These are phyloP conservation scores for Tiaroga cobitis DNA, from an alignment of 2,797 vertebrate genomes.

Conservation along the genomic window DNA sequence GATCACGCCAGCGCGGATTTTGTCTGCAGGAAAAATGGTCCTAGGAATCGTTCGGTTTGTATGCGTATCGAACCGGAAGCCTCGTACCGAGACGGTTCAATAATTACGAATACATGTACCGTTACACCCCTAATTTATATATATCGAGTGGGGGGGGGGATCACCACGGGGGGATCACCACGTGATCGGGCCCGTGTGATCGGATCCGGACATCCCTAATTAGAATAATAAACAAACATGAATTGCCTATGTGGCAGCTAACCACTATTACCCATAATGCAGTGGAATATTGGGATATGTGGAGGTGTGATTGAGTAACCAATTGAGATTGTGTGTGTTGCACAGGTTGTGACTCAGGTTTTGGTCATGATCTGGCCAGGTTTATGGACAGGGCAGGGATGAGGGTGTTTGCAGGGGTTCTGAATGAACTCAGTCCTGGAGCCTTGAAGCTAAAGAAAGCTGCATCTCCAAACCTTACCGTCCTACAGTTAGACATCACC, in stretches of 20 bases:
- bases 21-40: too few species aligned
- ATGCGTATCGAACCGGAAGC: too few species aligned
- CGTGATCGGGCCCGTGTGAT: too few species aligned
- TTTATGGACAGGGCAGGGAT: constrained; percentile 62
- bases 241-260: neutral
- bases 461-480: constrained; percentile 49
- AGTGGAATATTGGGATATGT: neutral
- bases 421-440: constrained; percentile 63
- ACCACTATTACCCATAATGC: neutral
- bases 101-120: too few species aligned
- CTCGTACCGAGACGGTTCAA: too few species aligned
- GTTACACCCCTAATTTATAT: too few species aligned
- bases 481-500: constrained; percentile 72
- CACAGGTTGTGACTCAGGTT: constrained; percentile 72
- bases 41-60: too few species aligned
- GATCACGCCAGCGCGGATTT: too few species aligned
- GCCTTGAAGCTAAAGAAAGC: constrained; percentile 61
- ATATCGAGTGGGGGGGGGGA: too few species aligned
- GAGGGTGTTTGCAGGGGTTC: constrained; percentile 71
- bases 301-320: neutral
- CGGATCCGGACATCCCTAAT: too few species aligned
- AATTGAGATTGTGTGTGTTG: neutral
- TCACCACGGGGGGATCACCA: too few species aligned
- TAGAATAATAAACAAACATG: neutral
- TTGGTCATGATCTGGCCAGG: constrained; percentile 65